These are phyloP conservation scores for Nomada lathburiana DNA, from an alignment of 2,888 invertebrate genomes.

Conservation along the genomic window DNA sequence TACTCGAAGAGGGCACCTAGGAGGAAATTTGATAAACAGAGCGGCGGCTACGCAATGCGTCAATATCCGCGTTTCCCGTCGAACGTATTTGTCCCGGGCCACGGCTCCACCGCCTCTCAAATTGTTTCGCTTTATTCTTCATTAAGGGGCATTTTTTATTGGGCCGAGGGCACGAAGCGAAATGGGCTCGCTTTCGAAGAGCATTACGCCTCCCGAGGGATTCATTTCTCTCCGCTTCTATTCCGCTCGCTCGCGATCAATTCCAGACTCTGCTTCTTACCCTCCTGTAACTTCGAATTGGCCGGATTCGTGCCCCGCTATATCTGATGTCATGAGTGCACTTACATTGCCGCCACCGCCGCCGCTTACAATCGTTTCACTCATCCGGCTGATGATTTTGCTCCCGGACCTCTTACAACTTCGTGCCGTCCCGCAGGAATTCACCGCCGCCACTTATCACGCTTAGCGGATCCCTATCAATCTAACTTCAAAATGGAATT, in stretches of 20 bases:
- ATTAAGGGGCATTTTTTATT: conserved; percentile 50
- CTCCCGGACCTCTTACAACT: conserved; percentile 62
- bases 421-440: conserved; percentile 59
- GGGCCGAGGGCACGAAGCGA: background rate
- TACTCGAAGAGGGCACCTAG: too few relatives aligned
- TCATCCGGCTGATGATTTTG: conserved; percentile 62
- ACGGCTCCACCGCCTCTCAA: background rate
- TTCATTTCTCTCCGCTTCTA: conserved; percentile 56
- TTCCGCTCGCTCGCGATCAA: conserved; percentile 64
- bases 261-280: conserved; percentile 59
- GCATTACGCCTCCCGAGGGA: conserved; percentile 58
- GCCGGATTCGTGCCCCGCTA: conserved; percentile 60
- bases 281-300: conserved; percentile 67
- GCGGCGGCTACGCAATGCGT: background rate
- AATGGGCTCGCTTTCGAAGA: conserved; percentile 39
- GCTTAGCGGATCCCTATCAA: conserved; percentile 53
- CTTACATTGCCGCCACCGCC: conserved; percentile 52
- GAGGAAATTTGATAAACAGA: background rate
- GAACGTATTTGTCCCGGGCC: background rate
- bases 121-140: conserved; percentile 59
- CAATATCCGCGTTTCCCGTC: background rate
- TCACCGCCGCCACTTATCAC: conserved; percentile 56
- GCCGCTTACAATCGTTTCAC: conserved; percentile 62
- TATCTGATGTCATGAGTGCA: conserved; percentile 59
- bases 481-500: conserved; percentile 63